Evolutionary conservation across 2,113 vertebrate species (phyloP).

Genomic region (Crotophaga sulcirostris): DNA sequence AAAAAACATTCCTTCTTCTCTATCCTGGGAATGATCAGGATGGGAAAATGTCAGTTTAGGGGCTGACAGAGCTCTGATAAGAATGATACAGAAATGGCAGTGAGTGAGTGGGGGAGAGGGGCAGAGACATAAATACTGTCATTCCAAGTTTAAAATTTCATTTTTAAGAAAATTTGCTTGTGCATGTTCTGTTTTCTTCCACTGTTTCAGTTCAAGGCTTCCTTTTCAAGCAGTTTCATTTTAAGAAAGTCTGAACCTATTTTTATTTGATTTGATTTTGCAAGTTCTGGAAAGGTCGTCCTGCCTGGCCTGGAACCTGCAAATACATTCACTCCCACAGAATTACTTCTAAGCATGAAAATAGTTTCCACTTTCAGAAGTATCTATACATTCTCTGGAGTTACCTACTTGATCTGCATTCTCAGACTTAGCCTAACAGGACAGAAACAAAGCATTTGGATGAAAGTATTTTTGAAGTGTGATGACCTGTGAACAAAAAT

Average conservation of each 20-base stretch:
- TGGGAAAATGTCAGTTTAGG: conserved; percentile 82
- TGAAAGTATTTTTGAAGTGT: conserved; percentile 49
- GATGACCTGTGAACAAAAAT: conserved; percentile 9
- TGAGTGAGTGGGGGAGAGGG: not conserved
- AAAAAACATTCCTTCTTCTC: conserved; percentile 62
- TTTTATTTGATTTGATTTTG: conserved; percentile 73
- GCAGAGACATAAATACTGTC: conserved; percentile 46
- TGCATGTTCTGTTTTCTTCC: conserved; percentile 5
- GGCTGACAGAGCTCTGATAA: conserved; percentile 82
- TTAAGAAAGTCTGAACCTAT: conserved; percentile 64
- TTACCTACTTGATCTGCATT: conserved; percentile 53
- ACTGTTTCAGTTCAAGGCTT: not conserved
- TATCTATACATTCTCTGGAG: conserved; percentile 55
- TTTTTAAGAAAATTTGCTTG: conserved; percentile 33
- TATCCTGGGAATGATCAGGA: conserved; percentile 81
- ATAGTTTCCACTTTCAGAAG: conserved; percentile 66
- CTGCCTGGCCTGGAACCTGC: conserved; percentile 66
- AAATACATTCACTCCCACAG: conserved; percentile 62
- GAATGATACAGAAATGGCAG: conserved; percentile 65
- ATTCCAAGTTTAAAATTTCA: conserved; percentile 55
- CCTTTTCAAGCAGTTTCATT: conserved; percentile 33
- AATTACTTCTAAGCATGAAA: conserved; percentile 48
- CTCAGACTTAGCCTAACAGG: conserved; percentile 58
- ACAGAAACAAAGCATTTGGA: not conserved
- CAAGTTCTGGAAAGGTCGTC: conserved; percentile 67